Evolutionary conservation across 2,888 invertebrate genomes (phyloP).

Genomic region (Netelia inedita): DNA sequence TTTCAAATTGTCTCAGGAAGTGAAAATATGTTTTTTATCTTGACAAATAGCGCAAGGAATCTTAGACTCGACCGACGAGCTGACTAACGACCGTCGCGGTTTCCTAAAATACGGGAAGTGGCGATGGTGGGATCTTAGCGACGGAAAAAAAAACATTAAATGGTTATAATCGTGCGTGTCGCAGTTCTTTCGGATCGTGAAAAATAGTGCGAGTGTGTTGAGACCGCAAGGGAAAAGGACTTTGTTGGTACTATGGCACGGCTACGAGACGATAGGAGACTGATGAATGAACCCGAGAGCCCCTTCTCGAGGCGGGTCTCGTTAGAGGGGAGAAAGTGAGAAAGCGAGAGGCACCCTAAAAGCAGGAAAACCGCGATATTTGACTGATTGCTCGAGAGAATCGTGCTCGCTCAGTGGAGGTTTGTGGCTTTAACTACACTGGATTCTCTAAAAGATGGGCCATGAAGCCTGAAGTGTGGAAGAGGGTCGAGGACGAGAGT

Average conservation of each 20-base stretch:
- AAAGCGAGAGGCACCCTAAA: constrained; percentile 39
- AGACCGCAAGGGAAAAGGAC: constrained; percentile 49
- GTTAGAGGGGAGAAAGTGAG: constrained; percentile 29
- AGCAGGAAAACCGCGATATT: constrained; percentile 68
- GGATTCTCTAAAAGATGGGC: constrained; percentile 29
- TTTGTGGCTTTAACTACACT: constrained; percentile 30
- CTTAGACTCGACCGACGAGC: constrained; percentile 49
- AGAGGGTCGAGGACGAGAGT: constrained; percentile 65
- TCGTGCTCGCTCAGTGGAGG: not conserved
- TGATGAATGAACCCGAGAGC: constrained; percentile 76
- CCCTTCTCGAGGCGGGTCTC: constrained; percentile 29
- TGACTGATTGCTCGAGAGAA: constrained; percentile 53
- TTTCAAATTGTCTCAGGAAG: constrained; percentile 17
- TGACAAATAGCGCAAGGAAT: constrained; percentile 77
- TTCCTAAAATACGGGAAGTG: constrained; percentile 76
- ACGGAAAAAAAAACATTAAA: constrained; percentile 74
- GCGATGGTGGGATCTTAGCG: constrained; percentile 15
- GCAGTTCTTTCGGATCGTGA: constrained; percentile 73
- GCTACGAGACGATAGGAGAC: constrained; percentile 59
- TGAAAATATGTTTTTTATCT: constrained; percentile 67
- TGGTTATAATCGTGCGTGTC: constrained; percentile 70
- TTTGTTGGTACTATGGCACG: constrained; percentile 41
- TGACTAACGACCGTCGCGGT: constrained; percentile 73
- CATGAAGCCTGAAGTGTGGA: constrained; percentile 41
- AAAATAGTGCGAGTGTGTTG: constrained; percentile 79